Conservation (phyloP, 92 coral and sea anemone species). For the Phenganax subtilis region DNA sequence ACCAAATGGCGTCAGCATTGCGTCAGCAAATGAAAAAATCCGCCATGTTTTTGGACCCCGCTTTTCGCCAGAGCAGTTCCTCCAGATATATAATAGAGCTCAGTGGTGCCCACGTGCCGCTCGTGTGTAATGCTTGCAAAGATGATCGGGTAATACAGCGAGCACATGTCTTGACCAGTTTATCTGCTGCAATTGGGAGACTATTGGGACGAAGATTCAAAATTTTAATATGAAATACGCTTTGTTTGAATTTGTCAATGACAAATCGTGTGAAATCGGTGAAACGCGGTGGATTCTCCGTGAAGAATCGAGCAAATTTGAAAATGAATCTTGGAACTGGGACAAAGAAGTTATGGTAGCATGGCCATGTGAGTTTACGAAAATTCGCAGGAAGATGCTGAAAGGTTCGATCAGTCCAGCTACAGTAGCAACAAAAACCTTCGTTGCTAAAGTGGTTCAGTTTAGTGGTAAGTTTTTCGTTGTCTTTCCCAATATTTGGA, state of each 20-base stretch:
- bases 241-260: too few relatives aligned
- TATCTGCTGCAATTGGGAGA: neutral
- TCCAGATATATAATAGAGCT: too few relatives aligned
- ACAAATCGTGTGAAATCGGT: too few relatives aligned
- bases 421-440: neutral
- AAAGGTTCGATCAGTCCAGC: neutral
- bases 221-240: neutral
- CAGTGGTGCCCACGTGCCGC: too few relatives aligned
- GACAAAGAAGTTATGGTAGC: constrained; percentile 1
- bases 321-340: neutral
- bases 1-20: too few relatives aligned
- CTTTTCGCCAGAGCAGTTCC: too few relatives aligned
- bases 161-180: neutral
- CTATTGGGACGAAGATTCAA: neutral
- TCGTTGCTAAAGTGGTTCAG: neutral
- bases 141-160: neutral
- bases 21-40: too few relatives aligned
- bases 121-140: neutral
- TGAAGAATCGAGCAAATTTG: too few relatives aligned
- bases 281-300: too few relatives aligned
- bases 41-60: too few relatives aligned
- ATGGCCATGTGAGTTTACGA: neutral
- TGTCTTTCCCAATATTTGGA: too few relatives aligned
- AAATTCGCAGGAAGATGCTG: neutral
- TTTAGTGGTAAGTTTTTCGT: neutral